Conservation (phyloP, 2,888 invertebrate species). For the Ormyrus rosae region DNA sequence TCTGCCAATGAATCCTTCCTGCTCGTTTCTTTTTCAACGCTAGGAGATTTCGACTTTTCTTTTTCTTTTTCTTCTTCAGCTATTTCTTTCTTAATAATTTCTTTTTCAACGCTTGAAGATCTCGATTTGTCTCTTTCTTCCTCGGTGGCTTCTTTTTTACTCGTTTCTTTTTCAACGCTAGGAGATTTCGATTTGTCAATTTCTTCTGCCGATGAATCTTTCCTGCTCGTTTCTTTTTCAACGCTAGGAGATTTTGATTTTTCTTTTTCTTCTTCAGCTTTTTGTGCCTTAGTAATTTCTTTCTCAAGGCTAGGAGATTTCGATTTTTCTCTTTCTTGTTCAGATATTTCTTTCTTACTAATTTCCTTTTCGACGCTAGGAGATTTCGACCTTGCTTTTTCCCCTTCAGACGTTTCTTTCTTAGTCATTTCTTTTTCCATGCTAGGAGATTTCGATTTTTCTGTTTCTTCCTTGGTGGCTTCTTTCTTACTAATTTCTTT, state of each 20-base stretch:
- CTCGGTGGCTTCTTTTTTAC: too few relatives aligned
- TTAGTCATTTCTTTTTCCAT: constrained; percentile 33
- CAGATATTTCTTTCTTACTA: background rate
- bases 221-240: background rate
- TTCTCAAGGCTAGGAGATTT: constrained; percentile 45
- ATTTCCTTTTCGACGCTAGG: constrained; percentile 49
- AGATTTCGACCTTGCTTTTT: constrained; percentile 50
- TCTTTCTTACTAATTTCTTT: constrained; percentile 32
- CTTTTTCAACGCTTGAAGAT: constrained; percentile 47
- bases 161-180: background rate
- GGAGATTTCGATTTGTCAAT: constrained; percentile 34
- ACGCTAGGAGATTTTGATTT: constrained; percentile 37
- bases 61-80: constrained; percentile 56
- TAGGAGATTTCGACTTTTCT: background rate
- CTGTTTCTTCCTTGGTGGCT: background rate
- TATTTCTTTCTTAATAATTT: background rate
- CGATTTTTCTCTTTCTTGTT: constrained; percentile 37
- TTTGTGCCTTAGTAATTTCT: too few relatives aligned
- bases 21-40: background rate
- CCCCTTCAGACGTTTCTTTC: constrained; percentile 21
- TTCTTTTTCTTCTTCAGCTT: too few relatives aligned
- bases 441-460: background rate
- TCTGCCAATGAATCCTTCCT: background rate
- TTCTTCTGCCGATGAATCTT: too few relatives aligned
- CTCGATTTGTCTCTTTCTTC: constrained; percentile 31